Conservation (phyloP, 1,140 invertebrate genomes). For the Drosophila tani region DNA sequence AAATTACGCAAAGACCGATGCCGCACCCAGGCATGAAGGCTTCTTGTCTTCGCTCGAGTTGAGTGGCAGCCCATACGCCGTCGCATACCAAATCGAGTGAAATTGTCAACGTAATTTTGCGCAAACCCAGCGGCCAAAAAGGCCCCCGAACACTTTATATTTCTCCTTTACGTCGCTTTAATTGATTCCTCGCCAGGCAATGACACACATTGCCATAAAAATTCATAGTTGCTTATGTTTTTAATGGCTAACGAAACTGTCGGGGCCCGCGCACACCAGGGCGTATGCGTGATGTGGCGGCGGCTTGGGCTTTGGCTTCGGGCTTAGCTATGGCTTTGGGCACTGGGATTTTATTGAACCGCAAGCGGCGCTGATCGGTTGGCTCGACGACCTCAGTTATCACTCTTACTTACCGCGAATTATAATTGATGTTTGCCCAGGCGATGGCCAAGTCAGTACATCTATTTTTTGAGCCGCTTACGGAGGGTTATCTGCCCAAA, state of each 20-base stretch:
- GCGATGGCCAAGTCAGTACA: slow-evolving; percentile 60
- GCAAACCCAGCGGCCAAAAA: slow-evolving; percentile 58
- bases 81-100: slow-evolving; percentile 74
- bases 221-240: slow-evolving; percentile 62
- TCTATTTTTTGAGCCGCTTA: slow-evolving; percentile 2
- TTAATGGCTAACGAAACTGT: slow-evolving; percentile 56
- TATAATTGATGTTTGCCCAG: slow-evolving; percentile 73
- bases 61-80: slow-evolving; percentile 54
- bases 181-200: slow-evolving; percentile 80
- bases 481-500: slow-evolving; percentile 19
- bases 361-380: slow-evolving; percentile 28
- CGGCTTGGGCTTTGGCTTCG: slow-evolving; percentile 8
- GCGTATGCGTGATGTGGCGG: slow-evolving; percentile 67
- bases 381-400: slow-evolving; percentile 75
- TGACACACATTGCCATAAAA: slow-evolving; percentile 80
- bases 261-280: slow-evolving; percentile 53
- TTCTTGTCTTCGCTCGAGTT: slow-evolving; percentile 42
- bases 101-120: slow-evolving; percentile 82
- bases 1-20: slow-evolving; percentile 59
- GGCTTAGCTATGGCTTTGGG: slow-evolving; percentile 19
- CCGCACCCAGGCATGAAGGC: slow-evolving; percentile 50
- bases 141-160: slow-evolving; percentile 29
- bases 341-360: slow-evolving; percentile 62
- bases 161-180: slow-evolving; percentile 55
- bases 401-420: slow-evolving; percentile 82